These are phyloP conservation scores for Pinctada fucata DNA, from an alignment of 2,888 invertebrate species.

Conservation along the genomic window DNA sequence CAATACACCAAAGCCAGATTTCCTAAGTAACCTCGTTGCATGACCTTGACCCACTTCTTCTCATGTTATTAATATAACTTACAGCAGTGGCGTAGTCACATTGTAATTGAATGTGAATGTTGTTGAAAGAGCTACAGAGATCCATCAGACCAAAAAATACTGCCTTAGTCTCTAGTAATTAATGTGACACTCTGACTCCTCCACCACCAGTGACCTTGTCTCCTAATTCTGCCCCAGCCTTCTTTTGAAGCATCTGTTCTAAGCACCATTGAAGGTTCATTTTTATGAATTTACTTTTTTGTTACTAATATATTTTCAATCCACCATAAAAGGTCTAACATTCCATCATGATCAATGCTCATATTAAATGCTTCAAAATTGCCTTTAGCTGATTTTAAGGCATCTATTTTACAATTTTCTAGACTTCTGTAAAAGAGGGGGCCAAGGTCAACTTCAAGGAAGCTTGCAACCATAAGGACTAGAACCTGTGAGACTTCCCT, in stretches of 20 bases:
- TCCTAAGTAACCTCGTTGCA: neutral
- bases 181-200: neutral
- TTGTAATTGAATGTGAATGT: neutral
- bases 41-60: neutral
- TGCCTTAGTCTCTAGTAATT: neutral
- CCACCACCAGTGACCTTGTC: neutral
- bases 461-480: neutral
- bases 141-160: neutral
- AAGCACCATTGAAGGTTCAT: neutral
- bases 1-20: neutral
- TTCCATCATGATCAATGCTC: too few species aligned
- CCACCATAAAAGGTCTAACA: neutral
- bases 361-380: neutral
- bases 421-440: neutral
- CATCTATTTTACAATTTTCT: neutral
- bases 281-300: too few species aligned
- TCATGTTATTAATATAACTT: neutral
- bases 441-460: neutral
- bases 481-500: neutral
- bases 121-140: neutral
- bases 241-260: neutral
- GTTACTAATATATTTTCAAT: neutral
- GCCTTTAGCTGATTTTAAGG: neutral
- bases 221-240: neutral
- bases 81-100: neutral